Percentiles rank a stretch among this genome's conserved stretches.
phyloP scores from a whole-genome alignment of 2,113 vertebrate genomes.

The Jacana jacana region DNA sequence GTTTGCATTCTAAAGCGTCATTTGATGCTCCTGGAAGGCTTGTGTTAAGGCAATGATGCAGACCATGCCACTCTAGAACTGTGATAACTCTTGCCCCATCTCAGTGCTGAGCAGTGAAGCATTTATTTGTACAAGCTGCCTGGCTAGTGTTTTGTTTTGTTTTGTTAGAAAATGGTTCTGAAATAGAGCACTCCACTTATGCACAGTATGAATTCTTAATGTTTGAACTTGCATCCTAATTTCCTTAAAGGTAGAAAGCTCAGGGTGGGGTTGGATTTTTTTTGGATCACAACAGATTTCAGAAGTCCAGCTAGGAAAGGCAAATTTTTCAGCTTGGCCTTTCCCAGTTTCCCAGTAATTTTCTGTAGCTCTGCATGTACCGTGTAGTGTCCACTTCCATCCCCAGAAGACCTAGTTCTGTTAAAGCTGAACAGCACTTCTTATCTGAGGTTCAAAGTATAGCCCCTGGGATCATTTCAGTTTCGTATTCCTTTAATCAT shows the following conservation, averaged over 20 bases:
- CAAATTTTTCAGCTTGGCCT: neutral
- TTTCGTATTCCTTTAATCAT: slow-evolving; percentile 6
- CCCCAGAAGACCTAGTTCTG: neutral
- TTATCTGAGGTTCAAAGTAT: slow-evolving; percentile 42
- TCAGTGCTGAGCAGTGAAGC: neutral
- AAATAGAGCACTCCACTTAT: neutral
- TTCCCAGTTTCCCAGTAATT: neutral
- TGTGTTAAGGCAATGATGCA: neutral
- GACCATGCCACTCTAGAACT: neutral
- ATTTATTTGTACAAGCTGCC: neutral
- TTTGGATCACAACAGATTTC: neutral
- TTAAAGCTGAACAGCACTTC: neutral
- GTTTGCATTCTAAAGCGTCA: neutral
- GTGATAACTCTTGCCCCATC: neutral
- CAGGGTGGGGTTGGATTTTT: neutral
- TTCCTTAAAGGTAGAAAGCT: neutral
- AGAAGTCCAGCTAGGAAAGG: neutral
- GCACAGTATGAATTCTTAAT: neutral
- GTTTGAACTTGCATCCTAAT: neutral
- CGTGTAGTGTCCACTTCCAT: neutral
- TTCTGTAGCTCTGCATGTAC: neutral
- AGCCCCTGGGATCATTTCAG: neutral
- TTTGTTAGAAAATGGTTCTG: neutral
- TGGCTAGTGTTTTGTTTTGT: neutral
- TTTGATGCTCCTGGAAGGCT: neutral